Evolutionary conservation across 2,888 invertebrate species (phyloP), one percentile per base, ranked within the genome.

Genomic region (Lumbricus terrestris): DNA sequence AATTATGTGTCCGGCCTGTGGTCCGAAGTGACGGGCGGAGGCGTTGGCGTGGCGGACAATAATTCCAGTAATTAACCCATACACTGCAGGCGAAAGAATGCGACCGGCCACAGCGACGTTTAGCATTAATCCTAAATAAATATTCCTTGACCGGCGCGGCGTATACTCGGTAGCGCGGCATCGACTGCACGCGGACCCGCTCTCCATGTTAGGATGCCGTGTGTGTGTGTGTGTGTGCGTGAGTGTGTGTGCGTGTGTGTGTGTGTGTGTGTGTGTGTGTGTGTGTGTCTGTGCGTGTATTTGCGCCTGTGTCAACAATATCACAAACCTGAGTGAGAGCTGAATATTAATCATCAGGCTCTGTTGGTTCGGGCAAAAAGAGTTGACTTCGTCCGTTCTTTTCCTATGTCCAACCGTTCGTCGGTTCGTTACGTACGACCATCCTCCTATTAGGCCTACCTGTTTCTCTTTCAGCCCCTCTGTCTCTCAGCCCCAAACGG

Each of bases 301-400:
- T n/a, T 69, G 69, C 69, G 69, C 69, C n/a, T n/a, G 69, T 69
- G 69, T 69, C 69, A 69, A 69, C 69, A 69, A 69, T 69, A 69
- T 69, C 69, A n/a, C 11, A 69, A 69, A 13, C 29, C 69, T n/a
- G 29, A n/a, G 69, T n/a, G 29, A n/a, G 69, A 69, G 69, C 69
- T 69, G 69, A 69, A 69, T n/a, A n/a, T 69, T n/a, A 29, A 69
- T n/a, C 69, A 69, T 69, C n/a, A 69, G 69, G n/a, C 69, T 69
- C 5, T n/a, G n/a, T 69, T 29, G 69, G 29, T 69, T n/a, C 69
- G n/a, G 69, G n/a, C n/a, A 69, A n/a, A 69, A 69, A 69, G 69
- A 69, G 69, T 69, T 69, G 29, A 69, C 29, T 69, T 69, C 13
- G 69, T 69, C 69, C 69, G 29, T 69, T n/a, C 69, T 69, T 29